Conservation (phyloP, 1,140 invertebrate genomes). For the Zaprionus ghesquierei region DNA sequence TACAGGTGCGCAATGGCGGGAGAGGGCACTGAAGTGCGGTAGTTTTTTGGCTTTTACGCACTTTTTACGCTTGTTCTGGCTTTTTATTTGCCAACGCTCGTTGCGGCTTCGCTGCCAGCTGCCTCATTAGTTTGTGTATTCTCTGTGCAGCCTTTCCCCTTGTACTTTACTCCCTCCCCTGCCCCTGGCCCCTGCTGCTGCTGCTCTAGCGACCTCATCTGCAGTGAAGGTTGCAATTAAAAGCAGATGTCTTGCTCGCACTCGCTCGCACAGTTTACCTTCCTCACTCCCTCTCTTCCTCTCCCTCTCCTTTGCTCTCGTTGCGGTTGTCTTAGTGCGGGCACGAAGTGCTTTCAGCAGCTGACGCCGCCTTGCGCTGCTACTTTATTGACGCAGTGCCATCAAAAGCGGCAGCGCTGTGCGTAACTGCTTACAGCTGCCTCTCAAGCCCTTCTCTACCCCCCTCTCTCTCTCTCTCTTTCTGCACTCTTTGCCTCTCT, state of each 20-base stretch:
- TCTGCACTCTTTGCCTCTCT: neutral
- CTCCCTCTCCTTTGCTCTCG: neutral
- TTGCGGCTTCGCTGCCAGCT: conserved; percentile 35
- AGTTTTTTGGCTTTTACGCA: conserved; percentile 47
- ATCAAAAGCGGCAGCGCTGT: neutral
- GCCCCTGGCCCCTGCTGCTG: neutral
- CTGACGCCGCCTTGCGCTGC: neutral
- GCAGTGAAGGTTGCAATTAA: conserved; percentile 30
- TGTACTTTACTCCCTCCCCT: too few species aligned
- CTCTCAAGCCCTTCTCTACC: neutral
- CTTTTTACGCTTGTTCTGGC: conserved; percentile 39
- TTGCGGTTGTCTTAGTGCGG: conserved; percentile 2
- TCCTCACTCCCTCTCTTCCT: neutral
- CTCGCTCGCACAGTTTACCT: too few species aligned
- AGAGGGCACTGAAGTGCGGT: neutral
- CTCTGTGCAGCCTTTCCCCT: too few species aligned
- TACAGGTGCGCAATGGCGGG: neutral
- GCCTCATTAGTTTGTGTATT: conserved; percentile 55
- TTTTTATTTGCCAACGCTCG: conserved; percentile 15
- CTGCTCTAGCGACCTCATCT: neutral
- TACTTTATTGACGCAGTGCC: conserved; percentile 14
- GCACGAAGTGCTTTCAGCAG: conserved; percentile 9
- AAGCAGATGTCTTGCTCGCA: conserved; percentile 7
- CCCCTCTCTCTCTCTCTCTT: neutral
- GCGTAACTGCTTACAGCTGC: conserved; percentile 16